These are phyloP conservation scores for Ischnura elegans DNA, from an alignment of 2,888 invertebrate genomes.

Conservation along the genomic window DNA sequence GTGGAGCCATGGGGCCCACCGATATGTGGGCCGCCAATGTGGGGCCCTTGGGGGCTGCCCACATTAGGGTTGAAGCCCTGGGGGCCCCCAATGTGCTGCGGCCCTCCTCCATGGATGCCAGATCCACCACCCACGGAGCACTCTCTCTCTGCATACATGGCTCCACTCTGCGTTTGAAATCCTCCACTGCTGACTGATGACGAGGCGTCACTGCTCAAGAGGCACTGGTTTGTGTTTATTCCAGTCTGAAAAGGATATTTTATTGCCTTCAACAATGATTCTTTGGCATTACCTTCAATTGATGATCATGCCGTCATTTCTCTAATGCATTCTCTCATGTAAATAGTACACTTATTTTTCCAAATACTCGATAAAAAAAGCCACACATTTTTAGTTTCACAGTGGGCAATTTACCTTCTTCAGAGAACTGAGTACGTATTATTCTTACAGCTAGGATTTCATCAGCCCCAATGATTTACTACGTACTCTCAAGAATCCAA, in stretches of 20 bases:
- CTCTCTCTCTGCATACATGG: constrained; percentile 75
- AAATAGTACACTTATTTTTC: too few species aligned
- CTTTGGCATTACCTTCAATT: neutral
- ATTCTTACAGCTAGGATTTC: too few species aligned
- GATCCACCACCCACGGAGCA: constrained; percentile 72
- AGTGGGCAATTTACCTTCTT: too few species aligned
- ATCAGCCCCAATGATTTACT: too few species aligned
- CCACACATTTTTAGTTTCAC: too few species aligned
- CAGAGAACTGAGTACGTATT: too few species aligned
- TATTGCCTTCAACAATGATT: neutral
- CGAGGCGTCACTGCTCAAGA: constrained; percentile 76
- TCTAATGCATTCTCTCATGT: too few species aligned
- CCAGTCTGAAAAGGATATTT: constrained; percentile 70
- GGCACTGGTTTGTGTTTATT: constrained; percentile 74
- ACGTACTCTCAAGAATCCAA: too few species aligned
- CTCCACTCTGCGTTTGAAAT: constrained; percentile 75
- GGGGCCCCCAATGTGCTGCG: constrained; percentile 68
- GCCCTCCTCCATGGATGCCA: constrained; percentile 70
- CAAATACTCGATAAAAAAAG: too few species aligned
- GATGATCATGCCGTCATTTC: neutral
- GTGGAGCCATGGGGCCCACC: constrained; percentile 44
- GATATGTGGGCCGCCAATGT: neutral
- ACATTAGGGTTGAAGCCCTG: neutral
- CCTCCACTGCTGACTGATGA: constrained; percentile 75
- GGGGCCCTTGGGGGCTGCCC: constrained; percentile 12